Conservation (phyloP, 2,888 invertebrate genomes). For the Trichopria drosophilae region DNA sequence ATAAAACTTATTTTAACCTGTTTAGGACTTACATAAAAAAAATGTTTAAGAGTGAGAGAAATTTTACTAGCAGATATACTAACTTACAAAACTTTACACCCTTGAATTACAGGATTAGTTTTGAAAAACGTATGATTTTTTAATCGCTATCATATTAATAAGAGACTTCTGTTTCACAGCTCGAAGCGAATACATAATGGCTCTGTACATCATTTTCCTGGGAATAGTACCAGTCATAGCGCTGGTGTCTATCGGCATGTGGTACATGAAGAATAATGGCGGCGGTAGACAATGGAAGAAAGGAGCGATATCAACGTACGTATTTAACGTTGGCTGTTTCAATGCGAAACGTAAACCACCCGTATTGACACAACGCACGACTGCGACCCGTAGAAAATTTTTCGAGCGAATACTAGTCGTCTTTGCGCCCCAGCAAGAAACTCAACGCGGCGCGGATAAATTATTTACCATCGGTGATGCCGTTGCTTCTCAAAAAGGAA, state of each 20-base stretch:
- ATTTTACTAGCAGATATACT: background rate
- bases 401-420: constrained; percentile 36
- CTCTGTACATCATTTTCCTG: constrained; percentile 85
- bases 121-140: background rate
- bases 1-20: no score
- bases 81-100: background rate
- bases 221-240: constrained; percentile 78
- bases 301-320: constrained; percentile 61
- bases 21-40: no score
- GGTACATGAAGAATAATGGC: constrained; percentile 75
- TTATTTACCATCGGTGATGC: constrained; percentile 45
- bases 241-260: constrained; percentile 69
- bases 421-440: constrained; percentile 29
- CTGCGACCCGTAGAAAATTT: constrained; percentile 15
- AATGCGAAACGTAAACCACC: constrained; percentile 36
- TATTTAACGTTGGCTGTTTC: constrained; percentile 52
- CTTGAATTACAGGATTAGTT: no score
- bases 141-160: background rate
- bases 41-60: no score
- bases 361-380: no score
- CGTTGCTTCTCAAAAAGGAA: constrained; percentile 35
- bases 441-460: constrained; percentile 9
- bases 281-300: constrained; percentile 57
- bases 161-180: constrained; percentile 62
- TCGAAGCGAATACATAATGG: constrained; percentile 74